Base-by-base conservation (phyloP, 2,113 vertebrate genomes). In the Bos javanicus region DNA sequence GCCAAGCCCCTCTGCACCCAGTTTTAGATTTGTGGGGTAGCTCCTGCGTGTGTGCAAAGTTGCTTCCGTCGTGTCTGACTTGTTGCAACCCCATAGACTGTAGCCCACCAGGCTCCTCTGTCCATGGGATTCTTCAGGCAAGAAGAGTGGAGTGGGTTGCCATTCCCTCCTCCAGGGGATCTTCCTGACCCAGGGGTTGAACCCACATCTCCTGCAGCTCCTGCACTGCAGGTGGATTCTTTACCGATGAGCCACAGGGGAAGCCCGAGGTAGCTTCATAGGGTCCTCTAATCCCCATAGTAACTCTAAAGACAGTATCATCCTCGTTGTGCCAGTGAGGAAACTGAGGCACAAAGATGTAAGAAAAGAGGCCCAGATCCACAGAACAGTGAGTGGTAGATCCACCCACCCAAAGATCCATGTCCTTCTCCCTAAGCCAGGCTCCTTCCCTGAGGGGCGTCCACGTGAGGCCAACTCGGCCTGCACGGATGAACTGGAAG, bases 301-400 rank as follows among this genome's bases (percentile, higher is more conserved):
- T 62, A 67, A 19, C 17, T 56, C 54, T 23, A 11, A 86, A 96
- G 81, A 54, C 16, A 57, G 17, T 39, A 23, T 33, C 50, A 30
- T 17, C 86, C 39, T 17, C 23, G 4, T 48, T 25, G 23, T 46
- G 36, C 84, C 67, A 1, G 4, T 12, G 19, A 60, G 30, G 85
- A 94, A 87, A 94, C n/a, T 30, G 81, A 97, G 85, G 39, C 74
- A 50, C 81, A 76, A 57, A 80, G 48, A 39, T 21, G 16, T 13
- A 36, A 43, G n/a, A 12, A 71, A 82, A 76, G 7, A 6, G 2
- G 23, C 16, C 67, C 59, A 43, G 33, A 46, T 21, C 57, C 76
- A 90, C 67, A 67, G 76, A 81, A 17, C 4, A 82, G 74, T 28
- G 5, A 94, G 39, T 3, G 33, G 25, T 25, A 67, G 46, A 16